Base-by-base conservation (phyloP, 2,888 invertebrate species). In the Leptinotarsa peninsularis region DNA sequence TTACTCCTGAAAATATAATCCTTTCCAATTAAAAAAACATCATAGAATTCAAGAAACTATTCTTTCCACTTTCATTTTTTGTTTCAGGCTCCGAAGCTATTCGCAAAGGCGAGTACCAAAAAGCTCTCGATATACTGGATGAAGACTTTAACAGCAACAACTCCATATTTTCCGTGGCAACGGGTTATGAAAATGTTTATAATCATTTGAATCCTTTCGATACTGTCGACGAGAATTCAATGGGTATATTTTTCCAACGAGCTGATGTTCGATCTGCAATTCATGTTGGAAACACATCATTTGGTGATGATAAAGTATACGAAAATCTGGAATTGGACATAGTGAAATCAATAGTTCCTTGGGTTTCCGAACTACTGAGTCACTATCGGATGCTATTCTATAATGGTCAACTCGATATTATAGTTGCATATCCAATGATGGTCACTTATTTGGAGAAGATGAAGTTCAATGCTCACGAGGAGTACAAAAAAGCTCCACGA, bases 381-480 rank as follows among this genome's bases (percentile, higher is more conserved):
- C 87, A 91, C 79, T 94, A 93, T 82, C 89, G 90, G 86, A 91
- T 96, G 15, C 90, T 96, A 58, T 90, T 96, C 73, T 97, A 96
- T 86, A 96, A 93, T 85, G 97, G 97, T 0, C 97, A 97, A 85
- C 86, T 97, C 77, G 97, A 98, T 86, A 93, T 97, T 15, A 95
- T 96, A 77, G 94, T 96, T 0, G 95, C 96, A 0, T 95, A 95
- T 87, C 95, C 96, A 0, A 85, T 95, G 71, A 96, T 96, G 0
- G 91, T 94, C 27, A 94, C 93, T 84, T 96, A 94, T 86, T 87
- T 97, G 43, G 89, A 91, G 77, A 90, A 91, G 33, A 88, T 96
- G 3, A 90, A 93, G 54, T 96, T 95, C 89, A 90, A 89, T 17
- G 91, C 91, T 0, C 88, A 92, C 0, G 90, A 89, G 0, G 90